Evolutionary conservation across 2,888 invertebrate species (phyloP), one percentile per base, ranked within the genome.

Genomic region (Harpagoxenus sublaevis): DNA sequence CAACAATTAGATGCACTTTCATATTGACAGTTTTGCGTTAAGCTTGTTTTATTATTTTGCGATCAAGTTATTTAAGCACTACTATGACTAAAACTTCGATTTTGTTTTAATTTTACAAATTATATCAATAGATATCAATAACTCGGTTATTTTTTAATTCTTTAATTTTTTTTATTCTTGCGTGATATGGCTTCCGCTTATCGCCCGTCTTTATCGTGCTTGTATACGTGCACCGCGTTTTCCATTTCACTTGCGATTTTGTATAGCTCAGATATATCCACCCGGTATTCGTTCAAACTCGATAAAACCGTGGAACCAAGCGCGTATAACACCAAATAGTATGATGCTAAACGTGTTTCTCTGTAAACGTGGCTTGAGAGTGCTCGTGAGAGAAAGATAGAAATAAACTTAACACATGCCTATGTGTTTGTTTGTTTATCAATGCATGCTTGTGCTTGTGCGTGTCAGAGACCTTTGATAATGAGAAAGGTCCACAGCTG

Each of bases 401-500:
- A 77, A 71, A 71, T 57, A 71, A 48, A 81, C 53, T 18, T 55
- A n/a, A 78, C 66, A 53, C 65, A 66, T 84, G 70, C 78, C 82
- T 92, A 88, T 91, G 90, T 92, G 89, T 91, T 89, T 92, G 91
- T 92, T 89, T 88, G 88, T 91, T 82, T 74, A 77, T 87, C 79
- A 86, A 91, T 90, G 87, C 87, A 90, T 93, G 93, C 93, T 93
- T 94, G 92, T 89, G 88, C 92, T 89, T 92, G 89, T 90, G 88
- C 79, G 71, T 89, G 92, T 94, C 92, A 95, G 94, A 95, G 95
- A 94, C 94, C 95, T 95, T 95, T 95, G 94, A 94, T 94, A 92
- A 91, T 92, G 92, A 95, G 93, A 94, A 95, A 95, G 94, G 94
- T 94, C 94, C 95, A 94, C 94, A 94, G 94, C 94, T 95, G 94